Evolutionary conservation across 2,113 vertebrate genomes (phyloP), one percentile per base, ranked within the genome.

Genomic region (Periophthalmus modestus): DNA sequence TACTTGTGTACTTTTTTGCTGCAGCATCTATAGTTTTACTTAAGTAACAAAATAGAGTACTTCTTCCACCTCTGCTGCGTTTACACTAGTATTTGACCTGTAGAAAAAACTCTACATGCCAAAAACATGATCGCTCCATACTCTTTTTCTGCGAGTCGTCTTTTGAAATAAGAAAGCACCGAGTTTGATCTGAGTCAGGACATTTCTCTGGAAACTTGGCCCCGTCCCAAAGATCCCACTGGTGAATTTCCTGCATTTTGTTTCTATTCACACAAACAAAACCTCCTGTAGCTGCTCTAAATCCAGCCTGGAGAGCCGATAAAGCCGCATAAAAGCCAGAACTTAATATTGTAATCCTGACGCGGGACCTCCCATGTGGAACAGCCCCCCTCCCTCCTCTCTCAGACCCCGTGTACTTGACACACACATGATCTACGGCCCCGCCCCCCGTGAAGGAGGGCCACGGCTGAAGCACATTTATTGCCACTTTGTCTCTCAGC

Each of bases 221-320:
- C 6, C 23, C 23, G 23, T 59, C 57, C 57, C 57, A 15, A 14
- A 5, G 13, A 15, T 59, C n/a, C 12, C 23, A 23, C 57, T 5
- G 57, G 23, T 28, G 57, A 28, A 15, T 59, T 28, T 59, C 57
- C 57, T 59, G 57, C 16, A 4, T 59, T 59, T 59, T 59, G 23
- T 59, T 28, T 28, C 57, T 59, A 14, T 59, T 59, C 57, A 24
- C 57, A 58, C 57, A 58, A 58, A 58, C 21, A 58, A 24, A 58
- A 12, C 23, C 57, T 24, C 57, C 57, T 58, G 14, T 23, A 59
- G 57, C 15, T 13, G 57, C 23, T 13, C 57, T 59, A 59, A 59
- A 59, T 28, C 57, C 57, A 59, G 21, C 13, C 55, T 58, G 21
- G 12, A 58, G 55, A 24, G 21, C 23, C 21, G 1, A 28, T 59